Conservation (phyloP, 1,140 invertebrate species). For the Portunus trituberculatus region DNA sequence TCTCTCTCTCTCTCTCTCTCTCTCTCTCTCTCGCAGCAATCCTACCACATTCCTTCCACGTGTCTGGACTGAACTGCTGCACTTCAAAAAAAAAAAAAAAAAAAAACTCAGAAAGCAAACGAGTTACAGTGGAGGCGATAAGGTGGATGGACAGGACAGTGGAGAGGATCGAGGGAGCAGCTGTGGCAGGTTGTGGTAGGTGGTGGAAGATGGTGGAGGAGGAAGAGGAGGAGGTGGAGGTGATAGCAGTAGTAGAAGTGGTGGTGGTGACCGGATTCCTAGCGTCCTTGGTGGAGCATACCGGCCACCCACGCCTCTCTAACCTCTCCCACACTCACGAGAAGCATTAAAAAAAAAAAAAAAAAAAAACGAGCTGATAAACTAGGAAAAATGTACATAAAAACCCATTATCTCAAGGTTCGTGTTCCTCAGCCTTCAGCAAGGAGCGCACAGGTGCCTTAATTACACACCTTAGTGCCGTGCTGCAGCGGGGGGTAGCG, state of each 20-base stretch:
- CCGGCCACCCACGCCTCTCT: background rate
- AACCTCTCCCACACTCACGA: conserved; percentile 14
- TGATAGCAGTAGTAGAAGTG: background rate
- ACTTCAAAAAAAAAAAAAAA: background rate
- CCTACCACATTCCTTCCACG: background rate
- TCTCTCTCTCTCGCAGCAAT: too few species aligned
- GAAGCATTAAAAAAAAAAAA: background rate
- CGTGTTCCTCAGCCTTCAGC: background rate
- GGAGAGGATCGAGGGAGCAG: background rate
- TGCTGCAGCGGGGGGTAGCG: background rate
- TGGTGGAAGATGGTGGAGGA: background rate
- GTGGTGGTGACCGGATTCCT: conserved; percentile 27
- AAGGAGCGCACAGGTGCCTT: background rate
- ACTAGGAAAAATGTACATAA: background rate
- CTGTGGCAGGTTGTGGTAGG: background rate
- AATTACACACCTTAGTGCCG: background rate
- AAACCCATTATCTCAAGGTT: background rate
- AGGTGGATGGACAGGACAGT: background rate
- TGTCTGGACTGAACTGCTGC: too few species aligned
- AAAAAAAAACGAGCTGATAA: background rate
- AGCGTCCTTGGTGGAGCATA: conserved; percentile 18
- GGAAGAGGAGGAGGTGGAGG: background rate
- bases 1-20: too few species aligned
- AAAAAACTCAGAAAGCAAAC: background rate
- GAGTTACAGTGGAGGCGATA: background rate